Evolutionary conservation across 2,888 invertebrate genomes (phyloP).

Genomic region (Pyrrhosoma nymphula): DNA sequence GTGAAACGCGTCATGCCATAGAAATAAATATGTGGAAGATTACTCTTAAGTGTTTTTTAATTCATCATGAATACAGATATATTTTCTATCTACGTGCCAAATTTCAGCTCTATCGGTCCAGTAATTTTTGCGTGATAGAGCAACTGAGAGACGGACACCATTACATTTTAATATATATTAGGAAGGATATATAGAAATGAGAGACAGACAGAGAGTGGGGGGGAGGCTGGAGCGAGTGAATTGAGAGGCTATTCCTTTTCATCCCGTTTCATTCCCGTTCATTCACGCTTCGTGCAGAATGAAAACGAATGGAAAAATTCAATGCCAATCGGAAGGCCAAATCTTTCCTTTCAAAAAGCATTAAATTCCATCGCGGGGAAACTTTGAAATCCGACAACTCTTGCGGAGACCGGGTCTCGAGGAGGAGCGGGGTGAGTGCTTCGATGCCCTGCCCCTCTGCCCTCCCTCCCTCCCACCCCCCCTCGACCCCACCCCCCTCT

Average conservation of each 20-base stretch:
- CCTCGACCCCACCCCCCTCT: not conserved
- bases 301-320: not conserved
- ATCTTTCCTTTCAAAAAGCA: not conserved
- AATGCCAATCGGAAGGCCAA: not conserved
- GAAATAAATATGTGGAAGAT: too few species aligned
- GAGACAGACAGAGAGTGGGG: not conserved
- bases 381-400: conserved; percentile 1
- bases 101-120: too few species aligned
- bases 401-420: not conserved
- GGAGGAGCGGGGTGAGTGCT: not conserved
- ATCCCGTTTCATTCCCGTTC: not conserved
- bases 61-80: too few species aligned
- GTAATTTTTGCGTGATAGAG: too few species aligned
- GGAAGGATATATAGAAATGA: too few species aligned
- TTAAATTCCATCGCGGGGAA: not conserved
- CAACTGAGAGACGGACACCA: too few species aligned
- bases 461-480: too few species aligned
- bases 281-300: not conserved
- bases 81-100: too few species aligned
- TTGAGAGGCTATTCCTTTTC: not conserved
- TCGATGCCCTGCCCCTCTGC: too few species aligned
- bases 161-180: too few species aligned
- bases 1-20: too few species aligned
- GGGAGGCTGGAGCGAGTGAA: not conserved
- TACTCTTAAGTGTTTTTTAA: too few species aligned